Conservation (phyloP, 2,797 vertebrate genomes). For the Acestrorhynchus altus region DNA sequence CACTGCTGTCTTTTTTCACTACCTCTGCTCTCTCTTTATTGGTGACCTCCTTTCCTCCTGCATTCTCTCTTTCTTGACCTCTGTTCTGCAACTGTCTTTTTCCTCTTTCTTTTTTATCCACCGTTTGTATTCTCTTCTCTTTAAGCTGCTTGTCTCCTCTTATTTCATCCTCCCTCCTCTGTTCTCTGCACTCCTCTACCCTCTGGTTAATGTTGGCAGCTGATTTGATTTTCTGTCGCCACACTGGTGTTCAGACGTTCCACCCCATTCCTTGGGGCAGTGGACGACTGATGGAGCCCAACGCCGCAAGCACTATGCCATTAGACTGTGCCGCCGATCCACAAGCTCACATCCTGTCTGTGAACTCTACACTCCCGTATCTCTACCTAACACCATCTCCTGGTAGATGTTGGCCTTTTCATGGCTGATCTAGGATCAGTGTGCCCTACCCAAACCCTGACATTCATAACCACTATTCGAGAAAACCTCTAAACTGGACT, state of each 20-base stretch:
- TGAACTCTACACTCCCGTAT: constrained; percentile 50
- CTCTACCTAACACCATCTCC: constrained; percentile 50
- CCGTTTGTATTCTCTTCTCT: neutral
- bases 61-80: constrained; percentile 56
- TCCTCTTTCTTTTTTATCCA: constrained; percentile 3
- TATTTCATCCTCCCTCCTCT: neutral
- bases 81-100: constrained; percentile 72
- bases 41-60: constrained; percentile 67
- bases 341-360: constrained; percentile 40
- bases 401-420: constrained; percentile 20
- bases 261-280: constrained; percentile 4
- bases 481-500: constrained; percentile 31
- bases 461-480: constrained; percentile 6
- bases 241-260: constrained; percentile 14
- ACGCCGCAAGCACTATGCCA: constrained; percentile 21
- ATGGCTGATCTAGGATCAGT: constrained; percentile 40
- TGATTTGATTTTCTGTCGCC: constrained; percentile 42
- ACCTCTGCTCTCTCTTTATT: constrained; percentile 70
- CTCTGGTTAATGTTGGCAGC: constrained; percentile 50
- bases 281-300: constrained; percentile 1
- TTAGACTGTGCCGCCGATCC: constrained; percentile 31
- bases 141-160: neutral
- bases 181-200: constrained; percentile 27
- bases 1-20: constrained; percentile 69
- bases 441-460: constrained; percentile 19